A percentile compares a stretch with the other conserved stretches of the same genome.
Evolutionary conservation across 2,888 invertebrate genomes (phyloP).

Genomic region (Drosophila anomalata): DNA sequence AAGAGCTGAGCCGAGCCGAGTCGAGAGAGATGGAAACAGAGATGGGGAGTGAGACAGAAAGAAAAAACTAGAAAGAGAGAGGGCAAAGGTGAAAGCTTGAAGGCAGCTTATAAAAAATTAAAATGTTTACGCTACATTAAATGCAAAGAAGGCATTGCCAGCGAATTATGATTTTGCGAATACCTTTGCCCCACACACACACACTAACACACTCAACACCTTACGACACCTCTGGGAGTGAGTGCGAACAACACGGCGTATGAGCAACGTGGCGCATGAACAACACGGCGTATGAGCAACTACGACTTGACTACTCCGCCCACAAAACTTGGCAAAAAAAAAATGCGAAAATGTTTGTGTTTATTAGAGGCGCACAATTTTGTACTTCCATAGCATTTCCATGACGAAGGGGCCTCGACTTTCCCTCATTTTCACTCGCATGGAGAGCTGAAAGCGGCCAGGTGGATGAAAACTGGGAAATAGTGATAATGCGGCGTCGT

Average conservation of each 20-base stretch:
- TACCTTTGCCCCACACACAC: slow-evolving; percentile 2
- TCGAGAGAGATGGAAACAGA: neutral
- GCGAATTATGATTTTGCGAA: slow-evolving; percentile 75
- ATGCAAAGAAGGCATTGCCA: slow-evolving; percentile 67
- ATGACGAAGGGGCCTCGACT: slow-evolving; percentile 26
- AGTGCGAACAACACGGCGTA: slow-evolving; percentile 36
- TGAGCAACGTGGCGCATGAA: slow-evolving; percentile 30
- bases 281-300: slow-evolving; percentile 42
- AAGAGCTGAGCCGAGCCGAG: neutral
- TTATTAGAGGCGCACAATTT: slow-evolving; percentile 37
- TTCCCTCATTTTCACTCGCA: slow-evolving; percentile 18
- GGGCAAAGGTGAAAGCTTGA: neutral
- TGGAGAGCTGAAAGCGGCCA: slow-evolving; percentile 40
- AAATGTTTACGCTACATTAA: slow-evolving; percentile 81
- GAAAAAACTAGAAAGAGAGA: neutral
- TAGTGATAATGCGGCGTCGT: slow-evolving; percentile 9
- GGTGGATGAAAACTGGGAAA: slow-evolving; percentile 38
- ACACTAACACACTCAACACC: slow-evolving; percentile 37
- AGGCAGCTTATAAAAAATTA: slow-evolving; percentile 75
- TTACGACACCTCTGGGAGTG: slow-evolving; percentile 55
- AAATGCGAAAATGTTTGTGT: slow-evolving; percentile 28
- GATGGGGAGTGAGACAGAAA: neutral
- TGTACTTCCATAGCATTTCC: slow-evolving; percentile 52
- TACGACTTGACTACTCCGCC: slow-evolving; percentile 1
- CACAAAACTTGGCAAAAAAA: neutral